Percentiles rank a stretch among this genome's conserved stretches.
These are phyloP conservation scores for Carcharodon carcharias DNA, from an alignment of 2,797 vertebrate genomes.

Conservation along the genomic window DNA sequence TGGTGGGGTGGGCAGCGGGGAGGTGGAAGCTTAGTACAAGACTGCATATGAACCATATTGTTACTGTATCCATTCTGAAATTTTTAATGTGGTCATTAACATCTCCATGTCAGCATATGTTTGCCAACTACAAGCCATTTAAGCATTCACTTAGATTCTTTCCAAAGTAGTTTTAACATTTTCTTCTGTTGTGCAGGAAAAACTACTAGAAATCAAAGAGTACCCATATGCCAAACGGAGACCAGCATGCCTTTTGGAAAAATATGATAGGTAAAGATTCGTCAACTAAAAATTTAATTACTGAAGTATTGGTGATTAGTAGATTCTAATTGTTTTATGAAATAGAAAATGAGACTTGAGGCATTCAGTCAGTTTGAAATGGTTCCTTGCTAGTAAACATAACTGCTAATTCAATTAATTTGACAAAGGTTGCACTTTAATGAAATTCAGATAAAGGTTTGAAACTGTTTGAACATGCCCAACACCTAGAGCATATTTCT, in stretches of 20 bases:
- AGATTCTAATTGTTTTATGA: not conserved
- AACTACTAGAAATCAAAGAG: constrained; percentile 91
- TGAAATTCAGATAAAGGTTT: not conserved
- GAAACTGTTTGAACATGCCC: not conserved
- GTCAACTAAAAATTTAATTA: not conserved
- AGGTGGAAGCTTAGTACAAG: not conserved
- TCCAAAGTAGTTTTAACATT: not conserved
- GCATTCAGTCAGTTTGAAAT: not conserved
- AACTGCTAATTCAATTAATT: not conserved
- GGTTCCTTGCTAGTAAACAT: not conserved
- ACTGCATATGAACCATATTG: too few species aligned
- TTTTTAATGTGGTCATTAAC: not conserved
- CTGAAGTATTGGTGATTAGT: not conserved
- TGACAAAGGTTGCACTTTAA: not conserved
- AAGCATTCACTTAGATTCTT: too few species aligned
- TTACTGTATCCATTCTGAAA: not conserved
- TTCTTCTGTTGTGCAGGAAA: constrained; percentile 62
- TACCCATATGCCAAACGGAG: constrained; percentile 85
- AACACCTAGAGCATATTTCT: not conserved
- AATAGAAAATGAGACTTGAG: not conserved
- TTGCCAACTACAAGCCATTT: too few species aligned
- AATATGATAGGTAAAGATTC: constrained; percentile 86
- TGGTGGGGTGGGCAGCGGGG: too few species aligned
- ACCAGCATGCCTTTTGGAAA: constrained; percentile 87
- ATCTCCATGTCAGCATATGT: not conserved